Conservation (phyloP, 2,113 vertebrate genomes). For the Proteles cristata region DNA sequence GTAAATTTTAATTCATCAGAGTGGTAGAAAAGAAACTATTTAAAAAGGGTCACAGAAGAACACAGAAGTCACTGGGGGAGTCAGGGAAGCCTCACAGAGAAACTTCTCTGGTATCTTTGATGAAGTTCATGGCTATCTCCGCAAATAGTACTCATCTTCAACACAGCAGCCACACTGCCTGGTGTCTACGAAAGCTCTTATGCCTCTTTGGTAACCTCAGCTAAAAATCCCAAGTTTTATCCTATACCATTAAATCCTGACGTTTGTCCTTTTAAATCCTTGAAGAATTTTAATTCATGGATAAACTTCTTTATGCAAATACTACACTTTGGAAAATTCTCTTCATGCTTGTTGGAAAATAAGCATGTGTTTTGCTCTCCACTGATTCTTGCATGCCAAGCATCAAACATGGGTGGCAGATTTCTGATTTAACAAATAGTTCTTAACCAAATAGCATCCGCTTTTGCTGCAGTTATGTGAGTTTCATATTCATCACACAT, state of each 20-base stretch:
- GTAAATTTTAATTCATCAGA: neutral
- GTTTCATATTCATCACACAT: slow-evolving; percentile 79
- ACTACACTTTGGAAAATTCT: slow-evolving; percentile 49
- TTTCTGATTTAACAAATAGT: slow-evolving; percentile 77
- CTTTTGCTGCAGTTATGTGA: slow-evolving; percentile 39
- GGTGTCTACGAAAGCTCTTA: neutral
- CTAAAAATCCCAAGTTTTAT: neutral
- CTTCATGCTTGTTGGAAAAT: slow-evolving; percentile 69
- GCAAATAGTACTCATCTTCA: neutral
- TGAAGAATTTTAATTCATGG: slow-evolving; percentile 6
- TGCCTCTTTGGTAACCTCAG: neutral
- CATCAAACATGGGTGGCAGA: slow-evolving; percentile 67
- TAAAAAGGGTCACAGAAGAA: neutral
- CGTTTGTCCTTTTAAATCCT: neutral
- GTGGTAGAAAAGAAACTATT: neutral
- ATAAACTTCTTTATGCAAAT: slow-evolving; percentile 59
- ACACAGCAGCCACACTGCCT: neutral
- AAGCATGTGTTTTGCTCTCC: slow-evolving; percentile 69
- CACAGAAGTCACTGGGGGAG: neutral
- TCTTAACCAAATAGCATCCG: slow-evolving; percentile 16
- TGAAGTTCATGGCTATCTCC: neutral
- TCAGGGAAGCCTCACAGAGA: neutral
- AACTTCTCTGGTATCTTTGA: neutral
- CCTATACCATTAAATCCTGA: neutral
- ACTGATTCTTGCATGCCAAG: slow-evolving; percentile 58